Evolutionary conservation across 2,888 invertebrate species (phyloP), one percentile per base, ranked within the genome.

Genomic region (Napeogenes sylphis): DNA sequence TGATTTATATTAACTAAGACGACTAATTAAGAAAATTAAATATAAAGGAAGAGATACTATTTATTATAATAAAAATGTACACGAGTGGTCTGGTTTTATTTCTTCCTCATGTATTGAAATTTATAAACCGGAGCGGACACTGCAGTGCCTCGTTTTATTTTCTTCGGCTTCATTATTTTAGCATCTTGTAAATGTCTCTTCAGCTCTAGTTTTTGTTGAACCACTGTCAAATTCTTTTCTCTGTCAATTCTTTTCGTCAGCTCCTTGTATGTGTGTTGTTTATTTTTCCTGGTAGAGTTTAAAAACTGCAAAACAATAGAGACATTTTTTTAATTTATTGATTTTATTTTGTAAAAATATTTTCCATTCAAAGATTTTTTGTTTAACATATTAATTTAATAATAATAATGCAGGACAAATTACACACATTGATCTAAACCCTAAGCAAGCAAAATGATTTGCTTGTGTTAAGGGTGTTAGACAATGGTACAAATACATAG

Each of bases 41-140:
- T 30, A 45, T 45, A 58, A 58, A 59, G 53, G 53, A 57, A 58
- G 30, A 13, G n/a, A 38, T 63, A 67, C 54, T 77, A 75, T 75
- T 75, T 76, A 77, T 75, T 75, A 67, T 60, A 68, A 70, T 69
- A 65, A 67, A 70, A 65, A 63, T 65, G 55, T 45, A 60, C 60
- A 58, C 30, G 13, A 13, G 51, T 45, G 4, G 13, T 21, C 42
- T 12, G 38, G 13, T 74, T 74, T 92, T 87, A 96, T 85, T 93
- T 93, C 79, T 97, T 97, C 70, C 97, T 92, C 79, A 96, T 94
- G 77, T 94, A 96, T 71, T 93, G 94, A 92, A 97, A 97, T 73
- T 93, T 88, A 79, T 95, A 97, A 4, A 97, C 91, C 0, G 97
- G 95, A 0, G 97, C 93, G 0, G 92, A 80, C 13, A 92, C 84